Evolutionary conservation across 2,888 invertebrate genomes (phyloP), one percentile per base, ranked within the genome.

Genomic region (Cantharis rufa): DNA sequence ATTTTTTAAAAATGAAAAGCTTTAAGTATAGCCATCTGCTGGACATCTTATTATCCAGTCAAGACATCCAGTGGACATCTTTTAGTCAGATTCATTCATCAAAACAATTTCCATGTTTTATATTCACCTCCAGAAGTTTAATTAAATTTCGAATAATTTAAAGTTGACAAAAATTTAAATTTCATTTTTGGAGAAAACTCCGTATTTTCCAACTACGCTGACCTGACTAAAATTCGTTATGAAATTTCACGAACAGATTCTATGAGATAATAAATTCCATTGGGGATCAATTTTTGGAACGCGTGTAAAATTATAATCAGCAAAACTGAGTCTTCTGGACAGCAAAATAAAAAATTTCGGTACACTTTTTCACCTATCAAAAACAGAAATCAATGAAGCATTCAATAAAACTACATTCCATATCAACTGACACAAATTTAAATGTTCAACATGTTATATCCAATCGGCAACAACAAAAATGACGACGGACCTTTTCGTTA

Each of bases 321-420:
- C 3, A n/a, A 48, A n/a, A 48, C n/a, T 7, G n/a, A 48, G 9
- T n/a, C n/a, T 48, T n/a, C n/a, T 4, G 7, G 48, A 48, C n/a
- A 13, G n/a, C n/a, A 9, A 2, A n/a, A 48, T 32, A 48, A n/a
- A 28, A 28, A 69, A n/a, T 10, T n/a, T 69, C 10, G n/a, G 11
- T 24, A 3, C 15, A 69, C 28, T 69, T 32, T 69, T 69, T 18
- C 9, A 32, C 16, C 32, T 69, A 32, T 16, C 32, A 16, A 69
- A 69, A 69, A 69, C 32, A 48, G 10, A 69, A 69, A 69, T 69
- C 69, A 69, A 69, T 48, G 48, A 32, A 48, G 48, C 69, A 69
- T 69, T 15, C 21, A n/a, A 48, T 48, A 48, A 48, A 48, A 48
- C 68, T 24, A 15, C 10, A 69, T 48, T 69, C 18, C 48, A 10